Base-by-base conservation (phyloP, 1,140 invertebrate genomes). In the Cataglyphis hispanica region DNA sequence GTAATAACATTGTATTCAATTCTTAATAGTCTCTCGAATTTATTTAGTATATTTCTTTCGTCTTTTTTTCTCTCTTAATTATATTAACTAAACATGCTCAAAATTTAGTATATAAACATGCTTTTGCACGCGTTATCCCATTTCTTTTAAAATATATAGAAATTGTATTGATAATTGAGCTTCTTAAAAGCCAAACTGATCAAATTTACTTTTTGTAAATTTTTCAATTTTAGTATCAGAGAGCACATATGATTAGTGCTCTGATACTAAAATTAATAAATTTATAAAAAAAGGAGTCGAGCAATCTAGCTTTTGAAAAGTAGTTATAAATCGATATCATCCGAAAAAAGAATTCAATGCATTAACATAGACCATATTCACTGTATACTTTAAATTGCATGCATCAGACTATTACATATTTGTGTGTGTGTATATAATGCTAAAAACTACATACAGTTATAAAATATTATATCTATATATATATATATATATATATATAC, bases 391-490 rank as follows among this genome's bases (percentile, higher is more conserved):
- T n/a, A 31, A 72, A 60, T 10, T 56, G 76, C 13, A n/a, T 22
- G 37, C 53, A 60, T 74, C 53, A n/a, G 53, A 83, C 27, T 60
- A 66, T 84, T 81, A 34, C 56, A 53, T 27, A 40, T 61, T 58
- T 84, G 78, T 67, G 74, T 83, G 63, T 88, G 66, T 83, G 67
- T 88, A 64, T 80, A 86, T 88, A 85, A 81, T 84, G 77, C 88
- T 92, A 90, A 90, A 89, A 91, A 86, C 90, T 89, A 87, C 90
- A 90, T 88, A 87, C 91, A 91, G 84, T 92, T 92, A 90, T 91
- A 91, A 83, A 83, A 83, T 72, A 91, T 91, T 91, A 90, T 87
- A 91, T 91, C 84, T 90, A 91, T 89, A 89, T 92, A 89, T 92
- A 90, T 92, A 92, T 60, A 74, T 60, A 91, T 86, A 92, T 85